phyloP scores from a whole-genome alignment of 2,113 vertebrate species.

The Parus major region DNA sequence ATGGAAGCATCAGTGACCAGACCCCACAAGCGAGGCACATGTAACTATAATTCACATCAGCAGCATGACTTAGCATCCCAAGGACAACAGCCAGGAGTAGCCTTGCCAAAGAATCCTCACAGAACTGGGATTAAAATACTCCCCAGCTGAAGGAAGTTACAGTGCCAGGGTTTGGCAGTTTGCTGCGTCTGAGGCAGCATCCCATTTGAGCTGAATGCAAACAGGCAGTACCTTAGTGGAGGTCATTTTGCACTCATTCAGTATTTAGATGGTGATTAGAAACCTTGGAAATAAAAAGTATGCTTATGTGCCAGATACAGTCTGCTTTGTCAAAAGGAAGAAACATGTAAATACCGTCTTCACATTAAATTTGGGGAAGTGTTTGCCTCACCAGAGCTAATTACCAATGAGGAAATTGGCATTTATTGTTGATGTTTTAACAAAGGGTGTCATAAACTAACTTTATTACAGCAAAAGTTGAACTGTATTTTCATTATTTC shows the following conservation, averaged over 20 bases:
- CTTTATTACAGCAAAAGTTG: slow-evolving; percentile 13
- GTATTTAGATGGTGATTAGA: background rate
- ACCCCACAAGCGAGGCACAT: background rate
- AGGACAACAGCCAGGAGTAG: background rate
- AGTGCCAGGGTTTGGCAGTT: background rate
- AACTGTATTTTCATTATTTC: slow-evolving; percentile 35
- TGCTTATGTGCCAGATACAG: background rate
- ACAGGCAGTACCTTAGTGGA: background rate
- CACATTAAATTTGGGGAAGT: background rate
- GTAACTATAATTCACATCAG: background rate
- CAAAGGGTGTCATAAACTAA: slow-evolving; percentile 2
- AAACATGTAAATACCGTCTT: background rate
- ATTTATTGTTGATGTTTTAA: background rate
- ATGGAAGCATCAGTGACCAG: background rate
- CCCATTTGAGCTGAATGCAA: background rate
- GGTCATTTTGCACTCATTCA: background rate
- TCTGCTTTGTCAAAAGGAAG: background rate
- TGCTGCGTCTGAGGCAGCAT: background rate
- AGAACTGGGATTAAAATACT: background rate
- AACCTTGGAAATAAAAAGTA: background rate
- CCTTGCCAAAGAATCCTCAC: background rate
- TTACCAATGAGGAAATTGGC: background rate
- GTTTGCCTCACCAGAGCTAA: slow-evolving; percentile 9
- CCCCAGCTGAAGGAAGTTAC: background rate
- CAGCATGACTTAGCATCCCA: background rate